Conservation (phyloP, 2,888 invertebrate species). For the Meloe dianella region DNA sequence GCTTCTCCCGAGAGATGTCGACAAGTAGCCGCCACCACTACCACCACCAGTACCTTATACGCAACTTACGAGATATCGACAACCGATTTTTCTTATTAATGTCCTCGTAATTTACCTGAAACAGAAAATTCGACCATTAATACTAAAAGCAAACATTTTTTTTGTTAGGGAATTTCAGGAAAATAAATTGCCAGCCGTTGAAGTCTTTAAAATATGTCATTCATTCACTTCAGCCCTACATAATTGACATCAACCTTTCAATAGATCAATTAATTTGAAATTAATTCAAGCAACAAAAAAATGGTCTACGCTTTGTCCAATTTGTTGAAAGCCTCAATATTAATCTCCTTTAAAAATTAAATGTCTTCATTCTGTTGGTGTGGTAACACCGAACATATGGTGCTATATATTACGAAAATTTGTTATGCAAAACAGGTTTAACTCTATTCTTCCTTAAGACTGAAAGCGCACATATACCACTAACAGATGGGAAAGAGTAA, state of each 20-base stretch:
- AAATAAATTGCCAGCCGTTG: no score
- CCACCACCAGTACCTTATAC: slow-evolving; percentile 12
- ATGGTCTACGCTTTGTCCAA: no score
- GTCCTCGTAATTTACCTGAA: slow-evolving; percentile 16
- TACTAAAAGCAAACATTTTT: neutral
- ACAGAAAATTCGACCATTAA: slow-evolving; percentile 12
- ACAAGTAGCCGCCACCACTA: slow-evolving; percentile 16
- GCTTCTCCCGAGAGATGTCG: slow-evolving; percentile 33
- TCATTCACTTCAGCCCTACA: no score
- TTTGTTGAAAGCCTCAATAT: no score
- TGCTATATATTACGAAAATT: neutral
- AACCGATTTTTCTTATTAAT: neutral
- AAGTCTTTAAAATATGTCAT: no score
- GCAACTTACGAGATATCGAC: slow-evolving; percentile 1
- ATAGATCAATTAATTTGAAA: no score
- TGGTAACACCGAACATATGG: neutral
- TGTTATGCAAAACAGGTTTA: neutral
- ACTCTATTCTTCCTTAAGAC: neutral
- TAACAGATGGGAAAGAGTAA: neutral
- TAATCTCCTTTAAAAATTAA: no score
- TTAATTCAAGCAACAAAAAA: no score
- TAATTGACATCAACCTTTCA: no score
- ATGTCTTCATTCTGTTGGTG: neutral
- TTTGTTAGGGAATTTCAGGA: neutral
- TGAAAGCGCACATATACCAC: neutral